Base-by-base conservation (phyloP, 2,797 vertebrate genomes). In the Euphonia xanthogaster region DNA sequence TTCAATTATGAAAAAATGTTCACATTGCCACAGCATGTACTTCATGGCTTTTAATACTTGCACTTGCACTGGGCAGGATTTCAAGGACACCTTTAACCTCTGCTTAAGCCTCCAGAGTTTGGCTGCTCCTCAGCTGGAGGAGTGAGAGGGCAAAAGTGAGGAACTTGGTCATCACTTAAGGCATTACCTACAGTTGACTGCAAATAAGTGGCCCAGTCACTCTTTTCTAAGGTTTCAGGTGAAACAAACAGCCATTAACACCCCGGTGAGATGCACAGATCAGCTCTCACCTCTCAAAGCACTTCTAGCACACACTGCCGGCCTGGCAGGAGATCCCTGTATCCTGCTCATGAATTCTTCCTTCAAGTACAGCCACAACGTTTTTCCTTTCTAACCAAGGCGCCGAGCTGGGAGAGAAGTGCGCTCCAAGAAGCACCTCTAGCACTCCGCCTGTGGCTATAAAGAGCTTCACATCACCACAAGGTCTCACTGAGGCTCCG, bases 221-320 rank as follows among this genome's bases (percentile, higher is more conserved):
- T 54, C 70, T 48, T 22, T 85, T 61, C 61, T 88, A 14, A 10
- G 44, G 27, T 86, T 86, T 72, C 73, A 84, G 79, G 42, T 72
- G 58, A 88, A 90, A 75, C 47, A 95, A 83, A 72, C 47, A 93
- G 33, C 33, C 48, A 86, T 81, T 92, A 93, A 70, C 83, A 88
- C 48, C 63, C 30, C 33, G 20, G 37, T 39, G 71, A 76, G 67
- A 77, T 14, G 66, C 51, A 53, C 15, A 58, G 62, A 42, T 21
- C 50, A 86, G 44, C 58, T 90, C 54, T 58, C 73, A 73, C 72
- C 79, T 86, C 85, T 28, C 37, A 62, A 22, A 75, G 14, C 25
- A 15, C 40, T 66, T 62, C 63, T 9, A 53, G 51, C 44, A 53
- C 28, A 47, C 24, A 16, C 13, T 35, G 35, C 3, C 54, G 33